Evolutionary conservation across 2,113 vertebrate genomes (phyloP).

Genomic region (Sclerurus mexicanus): DNA sequence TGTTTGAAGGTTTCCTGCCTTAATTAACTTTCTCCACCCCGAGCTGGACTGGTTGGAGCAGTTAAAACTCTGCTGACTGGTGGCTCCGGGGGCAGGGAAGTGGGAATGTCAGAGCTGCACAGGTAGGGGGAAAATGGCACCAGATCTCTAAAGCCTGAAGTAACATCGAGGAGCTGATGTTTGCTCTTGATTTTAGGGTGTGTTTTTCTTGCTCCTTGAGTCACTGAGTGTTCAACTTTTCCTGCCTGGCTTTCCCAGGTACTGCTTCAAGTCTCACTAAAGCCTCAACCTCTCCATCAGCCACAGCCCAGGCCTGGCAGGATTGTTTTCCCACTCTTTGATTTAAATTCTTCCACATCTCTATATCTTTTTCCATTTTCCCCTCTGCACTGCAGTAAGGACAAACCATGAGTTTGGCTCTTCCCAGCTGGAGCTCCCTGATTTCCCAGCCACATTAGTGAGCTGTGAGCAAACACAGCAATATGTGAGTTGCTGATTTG

Average conservation of each 20-base stretch:
- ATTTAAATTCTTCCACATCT: background rate
- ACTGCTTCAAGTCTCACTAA: background rate
- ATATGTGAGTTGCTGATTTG: background rate
- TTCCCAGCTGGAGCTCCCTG: background rate
- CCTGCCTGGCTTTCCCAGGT: background rate
- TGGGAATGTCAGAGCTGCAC: background rate
- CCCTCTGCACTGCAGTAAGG: background rate
- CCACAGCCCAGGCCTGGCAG: background rate
- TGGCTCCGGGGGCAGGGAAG: background rate
- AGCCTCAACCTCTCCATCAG: accelerated
- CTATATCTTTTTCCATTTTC: background rate
- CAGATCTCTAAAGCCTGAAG: background rate
- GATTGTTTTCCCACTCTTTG: background rate
- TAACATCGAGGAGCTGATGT: background rate
- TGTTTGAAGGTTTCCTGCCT: background rate
- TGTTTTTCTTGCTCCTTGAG: background rate
- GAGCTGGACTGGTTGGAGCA: background rate
- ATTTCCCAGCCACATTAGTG: background rate
- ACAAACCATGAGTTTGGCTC: background rate
- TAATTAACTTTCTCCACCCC: background rate
- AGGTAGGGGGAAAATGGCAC: background rate
- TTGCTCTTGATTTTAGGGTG: background rate
- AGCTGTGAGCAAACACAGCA: background rate
- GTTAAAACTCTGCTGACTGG: background rate
- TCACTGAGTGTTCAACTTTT: background rate